These are phyloP conservation scores for Lapara coniferarum DNA, from an alignment of 2,888 invertebrate genomes.

Conservation along the genomic window DNA sequence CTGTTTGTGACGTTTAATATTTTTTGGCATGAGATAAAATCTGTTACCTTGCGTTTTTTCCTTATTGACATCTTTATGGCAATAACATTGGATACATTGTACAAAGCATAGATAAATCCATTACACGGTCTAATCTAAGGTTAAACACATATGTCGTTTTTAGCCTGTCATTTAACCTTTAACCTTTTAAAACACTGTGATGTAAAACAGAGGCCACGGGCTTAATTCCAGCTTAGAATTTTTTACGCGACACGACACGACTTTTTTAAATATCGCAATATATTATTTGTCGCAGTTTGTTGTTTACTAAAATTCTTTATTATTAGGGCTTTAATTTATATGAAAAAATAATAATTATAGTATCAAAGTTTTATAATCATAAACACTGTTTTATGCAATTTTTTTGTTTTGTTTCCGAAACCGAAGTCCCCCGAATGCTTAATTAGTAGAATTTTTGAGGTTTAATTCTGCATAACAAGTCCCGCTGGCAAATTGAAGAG, in stretches of 20 bases:
- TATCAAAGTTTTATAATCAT: no score
- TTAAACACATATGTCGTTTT: not conserved
- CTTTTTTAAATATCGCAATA: not conserved
- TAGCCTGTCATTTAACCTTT: constrained; percentile 5
- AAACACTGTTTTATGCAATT: no score
- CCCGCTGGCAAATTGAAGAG: no score
- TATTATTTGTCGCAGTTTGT: not conserved
- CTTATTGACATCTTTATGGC: constrained; percentile 9
- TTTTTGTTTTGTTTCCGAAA: no score
- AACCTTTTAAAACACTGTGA: not conserved
- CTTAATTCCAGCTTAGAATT: not conserved
- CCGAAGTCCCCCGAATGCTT: no score
- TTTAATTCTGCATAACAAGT: no score
- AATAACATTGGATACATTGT: not conserved
- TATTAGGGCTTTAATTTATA: not conserved
- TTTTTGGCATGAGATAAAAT: no score
- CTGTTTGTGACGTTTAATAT: no score
- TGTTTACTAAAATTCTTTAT: not conserved
- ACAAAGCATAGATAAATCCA: not conserved
- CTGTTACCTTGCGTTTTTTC: not conserved
- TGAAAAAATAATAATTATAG: no score
- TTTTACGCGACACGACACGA: not conserved
- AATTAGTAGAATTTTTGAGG: no score
- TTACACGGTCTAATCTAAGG: not conserved
- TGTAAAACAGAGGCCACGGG: not conserved